Conservation (phyloP, 2,888 invertebrate genomes). For the Tanypteryx hageni region DNA sequence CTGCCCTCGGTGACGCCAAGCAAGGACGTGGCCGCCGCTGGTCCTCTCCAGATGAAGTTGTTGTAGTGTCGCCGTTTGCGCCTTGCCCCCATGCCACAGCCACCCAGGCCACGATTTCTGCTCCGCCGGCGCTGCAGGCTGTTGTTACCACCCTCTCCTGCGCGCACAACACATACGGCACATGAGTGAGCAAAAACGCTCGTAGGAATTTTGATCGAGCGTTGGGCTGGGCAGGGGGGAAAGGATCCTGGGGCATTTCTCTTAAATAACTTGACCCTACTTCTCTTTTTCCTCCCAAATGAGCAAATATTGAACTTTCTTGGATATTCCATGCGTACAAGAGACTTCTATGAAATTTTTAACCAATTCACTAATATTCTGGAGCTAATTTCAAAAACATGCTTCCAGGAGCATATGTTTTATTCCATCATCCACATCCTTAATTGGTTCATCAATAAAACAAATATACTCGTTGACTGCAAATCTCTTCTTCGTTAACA, state of each 20-base stretch:
- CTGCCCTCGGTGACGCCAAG: not conserved
- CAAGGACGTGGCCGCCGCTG: not conserved
- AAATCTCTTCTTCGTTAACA: not conserved
- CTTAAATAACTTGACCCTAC: not conserved
- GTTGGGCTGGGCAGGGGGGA: not conserved
- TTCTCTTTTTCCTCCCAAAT: not conserved
- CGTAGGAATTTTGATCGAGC: not conserved
- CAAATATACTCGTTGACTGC: not conserved
- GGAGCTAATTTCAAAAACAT: not conserved
- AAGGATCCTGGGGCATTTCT: not conserved
- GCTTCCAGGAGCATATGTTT: not conserved
- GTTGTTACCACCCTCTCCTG: conserved; percentile 38
- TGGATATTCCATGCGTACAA: not conserved
- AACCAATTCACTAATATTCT: not conserved
- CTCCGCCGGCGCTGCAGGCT: conserved; percentile 35
- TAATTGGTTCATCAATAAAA: not conserved
- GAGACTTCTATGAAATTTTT: not conserved
- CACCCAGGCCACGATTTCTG: conserved; percentile 15
- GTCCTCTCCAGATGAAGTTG: conserved; percentile 52
- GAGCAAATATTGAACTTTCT: not conserved
- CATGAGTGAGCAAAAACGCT: not conserved
- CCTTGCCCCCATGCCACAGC: conserved; percentile 29
- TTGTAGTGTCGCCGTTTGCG: conserved; percentile 54
- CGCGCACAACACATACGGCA: not conserved
- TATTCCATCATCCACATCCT: not conserved